phyloP scores from a whole-genome alignment of 2,797 vertebrate genomes.

The Silurus aristotelis region DNA sequence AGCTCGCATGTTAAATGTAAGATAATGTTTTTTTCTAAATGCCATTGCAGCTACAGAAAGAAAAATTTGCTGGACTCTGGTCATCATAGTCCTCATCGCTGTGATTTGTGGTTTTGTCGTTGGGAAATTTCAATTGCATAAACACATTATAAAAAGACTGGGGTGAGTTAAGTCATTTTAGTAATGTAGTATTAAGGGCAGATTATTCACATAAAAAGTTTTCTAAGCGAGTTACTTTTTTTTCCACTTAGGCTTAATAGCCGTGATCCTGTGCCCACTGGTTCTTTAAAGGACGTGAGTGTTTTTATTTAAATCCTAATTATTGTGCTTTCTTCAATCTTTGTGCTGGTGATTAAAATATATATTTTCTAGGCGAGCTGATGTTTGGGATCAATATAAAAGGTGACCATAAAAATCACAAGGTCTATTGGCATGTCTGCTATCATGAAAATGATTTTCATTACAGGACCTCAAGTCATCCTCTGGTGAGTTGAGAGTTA shows the following conservation, averaged over 20 bases:
- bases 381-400: neutral
- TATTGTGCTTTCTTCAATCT: neutral
- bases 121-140: neutral
- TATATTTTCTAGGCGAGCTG: neutral
- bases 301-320: neutral
- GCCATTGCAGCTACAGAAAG: neutral
- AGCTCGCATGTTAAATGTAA: too few relatives aligned
- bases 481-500: too few relatives aligned
- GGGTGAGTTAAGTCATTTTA: neutral
- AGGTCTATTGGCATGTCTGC: neutral
- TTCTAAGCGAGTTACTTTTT: neutral
- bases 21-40: neutral
- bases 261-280: neutral
- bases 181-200: neutral
- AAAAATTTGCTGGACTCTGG: neutral
- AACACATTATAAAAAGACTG: neutral
- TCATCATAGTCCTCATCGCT: neutral
- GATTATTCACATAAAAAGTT: neutral
- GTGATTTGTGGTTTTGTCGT: neutral
- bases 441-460: neutral
- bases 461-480: too few relatives aligned
- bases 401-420: neutral
- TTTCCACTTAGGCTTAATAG: neutral
- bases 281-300: rapidly evolving
- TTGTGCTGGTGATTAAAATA: neutral